Evolutionary conservation across 2,113 vertebrate genomes (phyloP), one percentile per base, ranked within the genome.

Genomic region (Andinoacara biseriatus): DNA sequence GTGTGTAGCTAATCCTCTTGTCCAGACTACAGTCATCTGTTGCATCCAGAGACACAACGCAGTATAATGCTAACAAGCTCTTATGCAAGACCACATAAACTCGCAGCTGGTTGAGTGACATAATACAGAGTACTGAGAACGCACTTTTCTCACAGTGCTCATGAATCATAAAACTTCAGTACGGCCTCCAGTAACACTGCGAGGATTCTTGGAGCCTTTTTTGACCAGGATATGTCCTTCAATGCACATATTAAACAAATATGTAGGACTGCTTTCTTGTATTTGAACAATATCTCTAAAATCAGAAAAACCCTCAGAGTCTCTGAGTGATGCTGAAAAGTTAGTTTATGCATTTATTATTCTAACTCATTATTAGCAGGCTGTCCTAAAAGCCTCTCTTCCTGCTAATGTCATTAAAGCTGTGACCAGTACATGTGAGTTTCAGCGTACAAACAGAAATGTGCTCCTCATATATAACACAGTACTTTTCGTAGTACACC

Each of bases 1-100:
- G 60, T 84, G 69, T 83, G 78, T 35, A 31, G 77, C 67, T 91
- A 88, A 93, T 89, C 86, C 75, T 81, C 43, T n/a, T 24, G 59
- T 84, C 76, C 77, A 89, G 63, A 58, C 62, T 46, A 59, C 54
- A 59, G 80, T 72, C 84, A 82, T 75, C 74, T 74, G 57, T 56
- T 78, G 78, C 78, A 78, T 56, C 46, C 61, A 76, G 74, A 63
- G 29, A 81, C 58, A 83, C 4, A 22, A 72, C 14, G 69, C 26
- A 56, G 10, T 54, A 61, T 11, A 26, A 62, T 56, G 31, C 56
- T 13, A 74, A 67, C 76, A 61, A 35, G 33, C 35, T 75, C 74
- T 84, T 49, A 78, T n/a, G 58, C 22, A 72, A 76, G 40, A 35
- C 13, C 79, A 58, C 7, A 79, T 11, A 9, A 58, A 87, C 17